Evolutionary conservation across 2,113 vertebrate genomes (phyloP).

Genomic region (Osmerus mordax): DNA sequence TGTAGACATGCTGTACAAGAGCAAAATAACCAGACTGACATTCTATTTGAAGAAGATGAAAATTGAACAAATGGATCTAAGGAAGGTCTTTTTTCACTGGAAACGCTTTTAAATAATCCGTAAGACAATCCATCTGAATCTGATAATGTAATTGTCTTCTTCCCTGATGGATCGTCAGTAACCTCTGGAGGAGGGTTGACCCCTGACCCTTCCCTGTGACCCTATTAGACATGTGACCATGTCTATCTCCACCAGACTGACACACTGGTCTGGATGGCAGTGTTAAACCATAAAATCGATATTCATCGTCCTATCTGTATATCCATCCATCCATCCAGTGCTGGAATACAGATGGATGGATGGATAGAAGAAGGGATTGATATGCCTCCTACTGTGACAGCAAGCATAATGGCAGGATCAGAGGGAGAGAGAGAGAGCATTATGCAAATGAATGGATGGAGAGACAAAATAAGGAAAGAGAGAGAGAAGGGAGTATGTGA

Average conservation of each 20-base stretch:
- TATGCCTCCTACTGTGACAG: slow-evolving; percentile 3
- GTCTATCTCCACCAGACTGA: not conserved
- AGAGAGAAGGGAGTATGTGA: slow-evolving; percentile 23
- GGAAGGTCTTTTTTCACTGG: too few relatives aligned
- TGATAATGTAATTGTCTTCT: too few relatives aligned
- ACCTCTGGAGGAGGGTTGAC: not conserved
- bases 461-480: slow-evolving; percentile 40
- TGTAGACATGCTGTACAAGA: not conserved
- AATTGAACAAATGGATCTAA: too few relatives aligned
- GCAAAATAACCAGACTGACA: too few relatives aligned
- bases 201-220: not conserved
- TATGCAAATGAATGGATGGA: not conserved
- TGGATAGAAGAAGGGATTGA: slow-evolving; percentile 4
- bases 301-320: not conserved
- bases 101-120: too few relatives aligned
- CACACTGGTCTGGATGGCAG: not conserved
- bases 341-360: not conserved
- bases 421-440: slow-evolving; percentile 31
- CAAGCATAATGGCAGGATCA: slow-evolving; percentile 18
- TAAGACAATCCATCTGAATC: too few relatives aligned
- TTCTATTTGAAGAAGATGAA: too few relatives aligned
- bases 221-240: not conserved
- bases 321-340: not conserved
- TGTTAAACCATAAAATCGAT: not conserved
- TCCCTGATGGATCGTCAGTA: not conserved